Evolutionary conservation across 2,888 invertebrate genomes (phyloP), one percentile per base, ranked within the genome.

Genomic region (Bugulina stolonifera): DNA sequence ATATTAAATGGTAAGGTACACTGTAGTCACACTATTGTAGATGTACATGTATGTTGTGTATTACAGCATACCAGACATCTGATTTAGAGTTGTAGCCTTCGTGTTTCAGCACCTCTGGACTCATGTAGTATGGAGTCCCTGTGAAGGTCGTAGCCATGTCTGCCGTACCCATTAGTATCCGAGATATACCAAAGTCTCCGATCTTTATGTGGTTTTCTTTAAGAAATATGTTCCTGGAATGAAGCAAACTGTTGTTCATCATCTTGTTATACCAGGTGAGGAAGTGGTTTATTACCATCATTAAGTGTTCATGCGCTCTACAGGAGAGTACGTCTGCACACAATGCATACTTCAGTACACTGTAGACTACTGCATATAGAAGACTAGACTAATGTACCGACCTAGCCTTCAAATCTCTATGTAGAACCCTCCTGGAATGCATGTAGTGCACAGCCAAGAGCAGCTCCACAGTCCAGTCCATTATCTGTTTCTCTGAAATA

Each of bases 81-180:
- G 83, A 84, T 75, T 84, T 84, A 18, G 84, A 83, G 72, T 84
- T 84, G 77, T 85, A 85, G 0, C 85, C 84, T 74, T 83, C 83
- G 76, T 85, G 85, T 77, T 84, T 84, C 34, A 85, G 77, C 29
- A 84, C 84, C 75, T 85, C 85, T 1, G 85, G 85, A 74, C 83
- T 84, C 85, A 85, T 85, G 76, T 83, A 85, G 75, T 83, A 84
- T 3, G 85, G 85, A 1, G 85, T 85, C 0, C 85, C 85, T 32
- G 82, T 81, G 75, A 85, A 85, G 1, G 85, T 85, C 1, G 81
- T 81, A 0, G 85, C 85, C 76, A 84, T 78, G 74, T 85, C 85
- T 35, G 80, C 79, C 2, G 84, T 82, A 22, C 82, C 81, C 80
- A 82, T 82, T 72, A 85, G 73, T 54, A 85, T 82, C n/a, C 84